A percentile compares a stretch with the other conserved stretches of the same genome.
Conservation (phyloP, 1,140 invertebrate genomes). For the Agraylea sexmaculata region DNA sequence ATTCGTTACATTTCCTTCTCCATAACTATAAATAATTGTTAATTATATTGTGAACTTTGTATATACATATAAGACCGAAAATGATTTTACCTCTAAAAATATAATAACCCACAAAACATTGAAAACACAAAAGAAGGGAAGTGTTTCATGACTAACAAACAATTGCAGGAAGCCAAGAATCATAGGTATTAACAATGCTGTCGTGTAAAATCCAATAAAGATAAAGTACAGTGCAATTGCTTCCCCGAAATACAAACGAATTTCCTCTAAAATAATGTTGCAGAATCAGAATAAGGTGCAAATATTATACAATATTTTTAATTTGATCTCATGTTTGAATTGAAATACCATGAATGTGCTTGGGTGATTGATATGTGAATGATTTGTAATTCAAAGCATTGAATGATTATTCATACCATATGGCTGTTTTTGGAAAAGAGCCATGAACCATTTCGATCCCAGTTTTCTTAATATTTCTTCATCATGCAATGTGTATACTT, state of each 20-base stretch:
- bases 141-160: constrained; percentile 35
- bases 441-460: constrained; percentile 54
- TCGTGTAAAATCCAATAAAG: constrained; percentile 57
- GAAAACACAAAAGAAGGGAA: constrained; percentile 62
- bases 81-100: constrained; percentile 48
- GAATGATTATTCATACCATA: constrained; percentile 40
- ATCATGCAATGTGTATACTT: constrained; percentile 66
- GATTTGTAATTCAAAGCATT: constrained; percentile 7
- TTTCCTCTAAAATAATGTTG: constrained; percentile 49
- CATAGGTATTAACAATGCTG: constrained; percentile 55
- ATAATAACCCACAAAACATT: constrained; percentile 75
- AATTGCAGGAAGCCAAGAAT: constrained; percentile 55
- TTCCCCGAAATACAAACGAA: constrained; percentile 72
- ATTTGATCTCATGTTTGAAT: constrained; percentile 1
- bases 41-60: constrained; percentile 1
- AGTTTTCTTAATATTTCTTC: constrained; percentile 47
- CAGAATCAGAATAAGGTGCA: neutral
- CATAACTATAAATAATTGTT: constrained; percentile 48
- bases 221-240: constrained; percentile 71
- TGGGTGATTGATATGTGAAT: neutral
- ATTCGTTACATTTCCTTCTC: constrained; percentile 63
- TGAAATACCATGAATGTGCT: no score
- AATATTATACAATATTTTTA: neutral
- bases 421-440: constrained; percentile 49
- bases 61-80: constrained; percentile 7